Evolutionary conservation across 2,797 vertebrate species (phyloP).

Genomic region (Parauchenoglanis punctatus): DNA sequence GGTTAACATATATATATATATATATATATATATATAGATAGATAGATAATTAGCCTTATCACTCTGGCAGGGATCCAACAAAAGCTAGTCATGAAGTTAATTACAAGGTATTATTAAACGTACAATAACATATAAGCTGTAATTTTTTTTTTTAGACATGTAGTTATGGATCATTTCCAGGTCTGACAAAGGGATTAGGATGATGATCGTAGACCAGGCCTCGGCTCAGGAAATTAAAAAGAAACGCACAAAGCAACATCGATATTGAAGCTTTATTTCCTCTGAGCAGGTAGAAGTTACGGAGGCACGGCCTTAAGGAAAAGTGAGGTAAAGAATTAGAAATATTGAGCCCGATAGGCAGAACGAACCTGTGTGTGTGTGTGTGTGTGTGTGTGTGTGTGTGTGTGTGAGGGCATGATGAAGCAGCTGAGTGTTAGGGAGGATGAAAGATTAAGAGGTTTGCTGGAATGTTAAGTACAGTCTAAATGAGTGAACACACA

Average conservation of each 20-base stretch:
- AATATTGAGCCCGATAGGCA: not conserved
- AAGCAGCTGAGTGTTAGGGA: slow-evolving; percentile 44
- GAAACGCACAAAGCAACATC: not conserved
- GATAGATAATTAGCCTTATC: not conserved
- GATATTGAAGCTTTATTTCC: not conserved
- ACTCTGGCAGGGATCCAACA: not conserved
- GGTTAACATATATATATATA: not conserved
- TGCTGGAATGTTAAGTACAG: slow-evolving; percentile 78
- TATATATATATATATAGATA: too few species aligned
- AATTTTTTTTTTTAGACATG: not conserved
- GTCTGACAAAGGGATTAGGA: not conserved
- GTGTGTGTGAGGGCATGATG: not conserved
- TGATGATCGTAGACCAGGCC: not conserved
- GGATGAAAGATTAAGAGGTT: slow-evolving; percentile 75
- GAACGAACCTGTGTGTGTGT: slow-evolving; percentile 6
- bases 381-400: slow-evolving; percentile 10
- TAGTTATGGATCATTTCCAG: not conserved
- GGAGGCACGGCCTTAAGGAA: not conserved
- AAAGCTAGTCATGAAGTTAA: not conserved
- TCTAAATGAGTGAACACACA: slow-evolving; percentile 71
- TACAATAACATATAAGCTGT: not conserved
- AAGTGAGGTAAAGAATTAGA: not conserved
- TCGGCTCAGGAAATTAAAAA: not conserved
- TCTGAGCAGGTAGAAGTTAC: not conserved
- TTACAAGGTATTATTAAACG: not conserved